Evolutionary conservation across 2,113 vertebrate species (phyloP), one percentile per base, ranked within the genome.

Genomic region (Rynchops niger): DNA sequence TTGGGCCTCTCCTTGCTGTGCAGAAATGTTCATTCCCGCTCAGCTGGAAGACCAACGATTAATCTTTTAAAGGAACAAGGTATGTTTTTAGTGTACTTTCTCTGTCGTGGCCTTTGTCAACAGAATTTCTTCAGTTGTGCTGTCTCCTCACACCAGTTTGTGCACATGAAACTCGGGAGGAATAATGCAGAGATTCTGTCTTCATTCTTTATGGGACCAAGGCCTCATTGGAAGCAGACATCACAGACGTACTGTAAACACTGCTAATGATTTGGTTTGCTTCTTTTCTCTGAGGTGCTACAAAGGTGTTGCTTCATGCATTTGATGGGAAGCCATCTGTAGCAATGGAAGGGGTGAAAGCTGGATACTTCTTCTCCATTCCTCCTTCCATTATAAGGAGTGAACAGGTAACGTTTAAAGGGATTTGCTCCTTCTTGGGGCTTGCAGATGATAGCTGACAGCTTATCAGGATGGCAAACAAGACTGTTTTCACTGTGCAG

Each of bases 1-100:
- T n/a, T 2, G 1, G 20, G 17, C 63, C 38, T 89, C 49, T 97
- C 42, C 92, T 90, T 97, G 53, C 96, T 92, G n/a, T 93, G 69
- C 97, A 99, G 99, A 97, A 99, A 99, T 97, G 99, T 99, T 43
- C 99, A 99, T 93, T 99, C 99, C 27, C 98, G 99, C 32, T 99
- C 99, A 92, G 99, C 99, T 85, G 99, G 99, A 97, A 98, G 99
- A 97, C 99, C 99, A 88, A 99, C 99, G 45, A 99, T 99, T 95
- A 98, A 98, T 67, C 99, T 99, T 69, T 96, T 99, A 83, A 99
- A 98, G 88, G 99, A 99, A 43, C 98, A 99, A 98, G 99, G 99
- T 99, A 98, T 79, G 40, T 47, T 84, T 94, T 61, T 55, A 78
- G 7, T 66, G 56, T 30, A 29, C 55, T 83, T 90, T 83, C 40